These are phyloP conservation scores for Watersipora subatra DNA, from an alignment of 1,140 invertebrate species.

Conservation along the genomic window DNA sequence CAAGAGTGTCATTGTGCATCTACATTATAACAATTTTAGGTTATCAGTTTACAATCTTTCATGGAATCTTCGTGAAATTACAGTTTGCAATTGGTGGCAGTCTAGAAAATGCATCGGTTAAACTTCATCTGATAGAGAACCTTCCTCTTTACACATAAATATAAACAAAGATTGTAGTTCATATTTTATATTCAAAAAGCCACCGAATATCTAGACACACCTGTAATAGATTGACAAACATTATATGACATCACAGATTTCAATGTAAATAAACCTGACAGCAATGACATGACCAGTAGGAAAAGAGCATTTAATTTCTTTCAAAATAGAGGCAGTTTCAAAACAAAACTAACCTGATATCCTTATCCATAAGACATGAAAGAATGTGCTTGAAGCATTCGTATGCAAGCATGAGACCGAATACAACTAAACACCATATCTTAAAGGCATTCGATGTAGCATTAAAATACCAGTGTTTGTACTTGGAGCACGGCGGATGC, in stretches of 20 bases:
- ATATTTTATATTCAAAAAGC: not conserved
- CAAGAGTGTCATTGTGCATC: no score
- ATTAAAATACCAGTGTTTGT: slow-evolving; percentile 74
- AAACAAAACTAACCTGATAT: not conserved
- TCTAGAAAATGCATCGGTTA: no score
- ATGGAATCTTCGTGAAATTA: no score
- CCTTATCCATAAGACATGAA: slow-evolving; percentile 11
- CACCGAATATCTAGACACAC: not conserved
- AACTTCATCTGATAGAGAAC: no score
- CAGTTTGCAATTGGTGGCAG: no score
- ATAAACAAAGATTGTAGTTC: not conserved
- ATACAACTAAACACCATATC: slow-evolving; percentile 58
- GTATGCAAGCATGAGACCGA: slow-evolving; percentile 55
- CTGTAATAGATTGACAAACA: no score
- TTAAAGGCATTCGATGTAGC: slow-evolving; percentile 58
- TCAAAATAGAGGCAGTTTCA: not conserved
- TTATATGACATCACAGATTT: not conserved
- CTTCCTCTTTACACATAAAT: not conserved
- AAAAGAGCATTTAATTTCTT: not conserved
- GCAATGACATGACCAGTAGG: not conserved
- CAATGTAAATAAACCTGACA: not conserved
- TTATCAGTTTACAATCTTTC: no score
- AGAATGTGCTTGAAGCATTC: slow-evolving; percentile 55
- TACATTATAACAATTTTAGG: no score
- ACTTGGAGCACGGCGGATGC: slow-evolving; percentile 40